These are phyloP conservation scores for Anolis apletophallus DNA, from an alignment of 2,797 vertebrate genomes.

Conservation along the genomic window DNA sequence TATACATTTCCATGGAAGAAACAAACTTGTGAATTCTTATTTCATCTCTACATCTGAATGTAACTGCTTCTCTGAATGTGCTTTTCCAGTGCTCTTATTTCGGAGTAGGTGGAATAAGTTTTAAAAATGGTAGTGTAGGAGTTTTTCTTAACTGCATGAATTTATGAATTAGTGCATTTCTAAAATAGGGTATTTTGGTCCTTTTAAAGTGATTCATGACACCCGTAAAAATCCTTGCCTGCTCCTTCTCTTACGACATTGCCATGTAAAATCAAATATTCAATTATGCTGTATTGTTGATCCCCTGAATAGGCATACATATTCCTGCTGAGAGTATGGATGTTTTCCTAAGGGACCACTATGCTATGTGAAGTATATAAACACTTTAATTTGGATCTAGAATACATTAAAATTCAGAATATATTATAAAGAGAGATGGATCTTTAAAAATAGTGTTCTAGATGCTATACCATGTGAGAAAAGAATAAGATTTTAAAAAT, in stretches of 20 bases:
- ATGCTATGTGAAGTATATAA: background rate
- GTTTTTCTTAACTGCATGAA: slow-evolving; percentile 39
- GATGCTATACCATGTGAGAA: slow-evolving; percentile 14
- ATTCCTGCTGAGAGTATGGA: slow-evolving; percentile 49
- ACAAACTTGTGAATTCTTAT: slow-evolving; percentile 51
- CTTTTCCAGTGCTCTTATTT: slow-evolving; percentile 31
- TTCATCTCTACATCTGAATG: slow-evolving; percentile 53
- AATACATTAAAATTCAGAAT: slow-evolving; percentile 27
- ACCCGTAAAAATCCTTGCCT: slow-evolving; percentile 4
- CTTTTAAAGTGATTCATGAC: slow-evolving; percentile 1
- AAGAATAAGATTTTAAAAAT: background rate
- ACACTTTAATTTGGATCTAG: slow-evolving; percentile 8
- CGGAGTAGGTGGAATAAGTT: slow-evolving; percentile 47
- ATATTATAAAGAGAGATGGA: background rate
- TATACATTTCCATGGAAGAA: slow-evolving; percentile 66
- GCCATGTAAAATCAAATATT: slow-evolving; percentile 38
- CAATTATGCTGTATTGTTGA: slow-evolving; percentile 25
- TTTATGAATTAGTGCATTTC: slow-evolving; percentile 52
- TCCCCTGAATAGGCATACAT: slow-evolving; percentile 21
- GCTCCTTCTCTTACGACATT: slow-evolving; percentile 6
- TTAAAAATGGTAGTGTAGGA: slow-evolving; percentile 30
- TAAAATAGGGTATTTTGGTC: slow-evolving; percentile 24
- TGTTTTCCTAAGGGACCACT: slow-evolving; percentile 59
- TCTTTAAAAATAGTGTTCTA: slow-evolving; percentile 5
- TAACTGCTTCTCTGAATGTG: slow-evolving; percentile 56